Evolutionary conservation across 2,797 vertebrate genomes (phyloP).

Genomic region (Atherinosoma microstoma): DNA sequence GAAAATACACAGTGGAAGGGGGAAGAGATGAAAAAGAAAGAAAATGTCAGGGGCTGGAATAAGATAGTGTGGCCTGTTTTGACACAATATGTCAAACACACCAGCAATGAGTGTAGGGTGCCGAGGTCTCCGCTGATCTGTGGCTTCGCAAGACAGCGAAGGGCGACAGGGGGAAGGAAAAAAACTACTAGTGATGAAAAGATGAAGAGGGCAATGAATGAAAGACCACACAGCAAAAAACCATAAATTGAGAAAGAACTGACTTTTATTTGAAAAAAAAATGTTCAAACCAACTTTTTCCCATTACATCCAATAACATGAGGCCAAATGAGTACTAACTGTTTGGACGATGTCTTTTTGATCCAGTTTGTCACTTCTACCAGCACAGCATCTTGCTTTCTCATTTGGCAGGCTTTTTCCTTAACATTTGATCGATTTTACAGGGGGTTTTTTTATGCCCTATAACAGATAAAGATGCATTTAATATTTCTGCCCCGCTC

Average conservation of each 20-base stretch:
- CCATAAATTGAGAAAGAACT: not conserved
- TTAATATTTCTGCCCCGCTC: no score
- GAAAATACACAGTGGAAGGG: constrained; percentile 16
- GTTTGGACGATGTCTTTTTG: not conserved
- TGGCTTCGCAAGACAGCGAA: constrained; percentile 28
- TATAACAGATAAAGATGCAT: no score
- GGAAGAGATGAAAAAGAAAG: constrained; percentile 18
- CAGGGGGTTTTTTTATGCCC: no score
- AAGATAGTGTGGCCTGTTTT: constrained; percentile 60
- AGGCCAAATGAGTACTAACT: not conserved
- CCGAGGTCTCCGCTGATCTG: constrained; percentile 40
- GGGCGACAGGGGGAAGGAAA: not conserved
- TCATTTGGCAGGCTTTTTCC: no score
- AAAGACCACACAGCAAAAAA: constrained; percentile 17
- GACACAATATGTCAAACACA: constrained; percentile 63
- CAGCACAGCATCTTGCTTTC: no score
- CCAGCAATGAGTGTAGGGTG: constrained; percentile 26
- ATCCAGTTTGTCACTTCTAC: no score
- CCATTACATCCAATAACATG: not conserved
- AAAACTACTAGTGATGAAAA: constrained; percentile 32
- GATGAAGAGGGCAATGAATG: constrained; percentile 33
- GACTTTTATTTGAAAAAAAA: constrained; percentile 4
- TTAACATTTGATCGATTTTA: no score
- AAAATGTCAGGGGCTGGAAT: constrained; percentile 52
- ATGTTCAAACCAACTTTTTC: not conserved